These are phyloP conservation scores for Oxytorus armatus DNA, from an alignment of 2,888 invertebrate genomes.

Conservation along the genomic window DNA sequence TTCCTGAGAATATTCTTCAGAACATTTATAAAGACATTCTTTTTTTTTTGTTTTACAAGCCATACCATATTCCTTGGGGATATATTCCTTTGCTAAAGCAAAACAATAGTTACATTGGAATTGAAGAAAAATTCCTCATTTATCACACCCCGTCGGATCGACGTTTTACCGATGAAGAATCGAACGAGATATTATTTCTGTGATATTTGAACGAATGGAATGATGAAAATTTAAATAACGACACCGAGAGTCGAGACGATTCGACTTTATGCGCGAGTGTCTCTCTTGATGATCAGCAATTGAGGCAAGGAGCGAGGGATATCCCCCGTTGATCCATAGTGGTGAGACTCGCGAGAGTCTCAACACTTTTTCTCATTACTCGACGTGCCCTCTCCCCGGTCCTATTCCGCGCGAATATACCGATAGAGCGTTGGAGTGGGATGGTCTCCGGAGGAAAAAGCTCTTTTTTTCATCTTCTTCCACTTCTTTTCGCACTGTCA, in stretches of 20 bases:
- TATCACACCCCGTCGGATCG: too few species aligned
- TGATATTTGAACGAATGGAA: background rate
- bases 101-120: too few species aligned
- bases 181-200: background rate
- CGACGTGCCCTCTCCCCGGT: constrained; percentile 19
- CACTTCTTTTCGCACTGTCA: background rate
- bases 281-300: constrained; percentile 19
- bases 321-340: constrained; percentile 61
- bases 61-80: too few species aligned
- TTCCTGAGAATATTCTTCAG: too few species aligned
- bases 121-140: too few species aligned
- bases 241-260: constrained; percentile 3
- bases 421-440: constrained; percentile 10
- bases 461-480: background rate
- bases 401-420: constrained; percentile 3
- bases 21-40: too few species aligned
- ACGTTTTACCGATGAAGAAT: background rate
- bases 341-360: constrained; percentile 63
- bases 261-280: background rate
- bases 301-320: constrained; percentile 10
- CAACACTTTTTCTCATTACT: constrained; percentile 69
- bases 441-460: constrained; percentile 23
- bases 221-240: constrained; percentile 15
- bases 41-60: too few species aligned
- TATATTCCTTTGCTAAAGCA: too few species aligned